A percentile compares a stretch with the other conserved stretches of the same genome.
These are phyloP conservation scores for Drosophila cracens DNA, from an alignment of 2,888 invertebrate genomes.

Conservation along the genomic window DNA sequence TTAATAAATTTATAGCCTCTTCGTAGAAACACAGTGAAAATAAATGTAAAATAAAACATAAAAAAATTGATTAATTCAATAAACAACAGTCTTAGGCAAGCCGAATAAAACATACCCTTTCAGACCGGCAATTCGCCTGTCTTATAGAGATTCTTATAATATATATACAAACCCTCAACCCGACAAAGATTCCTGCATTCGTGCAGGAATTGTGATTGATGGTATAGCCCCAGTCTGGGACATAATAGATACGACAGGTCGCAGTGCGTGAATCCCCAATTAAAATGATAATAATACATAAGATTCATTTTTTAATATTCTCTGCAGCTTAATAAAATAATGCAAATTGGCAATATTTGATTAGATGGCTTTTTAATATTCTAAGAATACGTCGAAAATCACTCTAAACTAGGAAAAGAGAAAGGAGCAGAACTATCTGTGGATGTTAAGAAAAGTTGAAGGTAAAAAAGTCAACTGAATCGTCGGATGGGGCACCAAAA, in stretches of 20 bases:
- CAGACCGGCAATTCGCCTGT: neutral
- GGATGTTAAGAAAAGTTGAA: neutral
- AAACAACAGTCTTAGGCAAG: neutral
- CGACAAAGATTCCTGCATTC: neutral
- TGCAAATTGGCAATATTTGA: neutral
- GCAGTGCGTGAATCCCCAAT: no score
- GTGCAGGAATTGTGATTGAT: neutral
- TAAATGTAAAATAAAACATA: conserved; percentile 11
- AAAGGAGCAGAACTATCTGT: no score
- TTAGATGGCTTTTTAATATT: no score
- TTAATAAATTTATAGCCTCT: conserved; percentile 11
- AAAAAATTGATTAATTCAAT: neutral
- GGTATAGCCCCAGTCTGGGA: neutral
- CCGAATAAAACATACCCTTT: neutral
- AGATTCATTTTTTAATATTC: no score
- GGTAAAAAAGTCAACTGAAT: no score
- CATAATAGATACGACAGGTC: no score
- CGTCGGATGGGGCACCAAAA: neutral
- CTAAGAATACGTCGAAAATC: no score
- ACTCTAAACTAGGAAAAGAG: neutral
- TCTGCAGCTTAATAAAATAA: neutral
- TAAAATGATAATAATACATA: no score
- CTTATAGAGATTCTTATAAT: neutral
- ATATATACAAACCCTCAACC: neutral
- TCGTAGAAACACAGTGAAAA: neutral